These are phyloP conservation scores for Alectura lathami DNA, from an alignment of 2,113 vertebrate genomes.

Conservation along the genomic window DNA sequence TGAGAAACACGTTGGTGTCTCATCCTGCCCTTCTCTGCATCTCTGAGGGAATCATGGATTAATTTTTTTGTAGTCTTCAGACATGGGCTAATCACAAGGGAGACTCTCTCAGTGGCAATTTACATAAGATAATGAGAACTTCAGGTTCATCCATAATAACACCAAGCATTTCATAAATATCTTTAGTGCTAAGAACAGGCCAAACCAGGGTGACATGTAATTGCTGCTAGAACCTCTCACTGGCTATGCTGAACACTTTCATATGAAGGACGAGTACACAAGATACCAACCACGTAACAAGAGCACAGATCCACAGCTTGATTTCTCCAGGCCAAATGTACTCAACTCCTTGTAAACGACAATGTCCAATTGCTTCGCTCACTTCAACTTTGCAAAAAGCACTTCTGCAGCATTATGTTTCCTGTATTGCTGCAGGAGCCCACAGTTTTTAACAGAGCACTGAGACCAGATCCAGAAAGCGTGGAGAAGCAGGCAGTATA, in stretches of 20 bases:
- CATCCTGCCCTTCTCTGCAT: too few species aligned
- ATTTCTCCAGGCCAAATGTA: background rate
- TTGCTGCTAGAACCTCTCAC: background rate
- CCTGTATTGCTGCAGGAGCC: background rate
- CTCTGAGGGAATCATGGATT: background rate
- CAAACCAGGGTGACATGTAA: background rate
- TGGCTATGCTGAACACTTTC: background rate
- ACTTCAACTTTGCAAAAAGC: background rate
- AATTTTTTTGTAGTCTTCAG: background rate
- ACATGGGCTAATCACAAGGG: background rate
- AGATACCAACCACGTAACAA: background rate
- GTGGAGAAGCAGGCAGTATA: background rate
- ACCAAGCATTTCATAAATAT: background rate
- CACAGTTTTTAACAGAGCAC: background rate
- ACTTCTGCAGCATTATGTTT: background rate
- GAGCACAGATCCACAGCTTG: background rate
- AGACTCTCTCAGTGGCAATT: background rate
- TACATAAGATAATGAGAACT: background rate
- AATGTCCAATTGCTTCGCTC: background rate
- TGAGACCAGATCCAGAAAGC: background rate
- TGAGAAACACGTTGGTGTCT: too few species aligned
- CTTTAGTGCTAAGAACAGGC: background rate
- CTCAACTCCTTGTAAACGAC: background rate
- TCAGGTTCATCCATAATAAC: background rate
- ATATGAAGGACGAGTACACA: background rate